Base-by-base conservation (phyloP, 2,888 invertebrate species). In the Drosophila pseudotalamancana region DNA sequence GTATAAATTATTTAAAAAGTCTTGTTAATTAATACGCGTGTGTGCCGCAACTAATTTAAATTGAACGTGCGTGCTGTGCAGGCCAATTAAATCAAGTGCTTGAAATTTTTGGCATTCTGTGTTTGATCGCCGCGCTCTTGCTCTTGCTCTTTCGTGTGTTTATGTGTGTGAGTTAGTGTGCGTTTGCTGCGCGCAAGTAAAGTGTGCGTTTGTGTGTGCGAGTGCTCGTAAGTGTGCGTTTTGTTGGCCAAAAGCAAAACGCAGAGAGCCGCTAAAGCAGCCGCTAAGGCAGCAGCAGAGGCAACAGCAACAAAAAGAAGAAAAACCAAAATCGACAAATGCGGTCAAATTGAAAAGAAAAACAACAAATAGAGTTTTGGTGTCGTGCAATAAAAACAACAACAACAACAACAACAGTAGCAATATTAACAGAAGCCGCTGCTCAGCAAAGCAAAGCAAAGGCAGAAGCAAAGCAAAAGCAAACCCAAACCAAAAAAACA, bases 291-390 rank as follows among this genome's bases (percentile, higher is more conserved):
- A 55, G 48, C 48, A 63, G 31, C 76, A 60, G 34, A 63, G 59
- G 34, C 46, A 74, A 32, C 62, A 56, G 43, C 45, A 64, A 55
- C 72, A 74, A 72, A 64, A 65, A 72, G 31, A 79, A 82, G 64
- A 72, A 86, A 83, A 81, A 66, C 86, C 88, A 60, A 82, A 82
- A 79, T 76, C 81, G 79, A 82, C 81, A 87, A 82, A 85, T 85
- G 85, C 81, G 87, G 81, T 81, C 81, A 87, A 81, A 81, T 84
- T 81, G 54, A 86, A 85, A 85, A 81, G 82, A 77, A 79, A 79
- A 85, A 86, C 65, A 82, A 69, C 65, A 71, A 81, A 42, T 43
- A 72, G 40, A 50, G 60, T 57, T 73, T 77, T 68, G 68, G 68
- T 72, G 72, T 73, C 73, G 74, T 34, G 40, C 23, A 27, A 48